Percentiles rank a stretch among this genome's conserved stretches.
Evolutionary conservation across 2,113 vertebrate species (phyloP).

Genomic region (Alosa alosa): DNA sequence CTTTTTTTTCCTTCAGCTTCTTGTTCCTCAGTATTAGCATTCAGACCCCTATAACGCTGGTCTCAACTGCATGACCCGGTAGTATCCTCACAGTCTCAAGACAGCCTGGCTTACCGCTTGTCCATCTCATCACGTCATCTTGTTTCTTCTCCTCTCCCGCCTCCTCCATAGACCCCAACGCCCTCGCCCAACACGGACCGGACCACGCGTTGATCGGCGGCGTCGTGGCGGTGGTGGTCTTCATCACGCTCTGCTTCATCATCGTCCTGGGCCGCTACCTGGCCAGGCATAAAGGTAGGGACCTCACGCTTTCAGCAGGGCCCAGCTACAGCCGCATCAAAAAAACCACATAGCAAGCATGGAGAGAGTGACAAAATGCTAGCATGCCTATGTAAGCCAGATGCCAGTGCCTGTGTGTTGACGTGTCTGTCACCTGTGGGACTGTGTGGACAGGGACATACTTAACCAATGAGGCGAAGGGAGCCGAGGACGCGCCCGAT

Average conservation of each 20-base stretch:
- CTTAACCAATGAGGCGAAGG: slow-evolving; percentile 98
- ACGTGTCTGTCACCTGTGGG: slow-evolving; percentile 51
- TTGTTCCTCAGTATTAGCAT: not conserved
- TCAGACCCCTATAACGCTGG: not conserved
- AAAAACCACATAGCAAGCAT: slow-evolving; percentile 34
- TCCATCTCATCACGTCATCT: not conserved
- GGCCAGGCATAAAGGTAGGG: slow-evolving; percentile 98
- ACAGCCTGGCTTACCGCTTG: not conserved
- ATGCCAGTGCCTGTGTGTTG: slow-evolving; percentile 35
- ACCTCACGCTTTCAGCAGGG: slow-evolving; percentile 18
- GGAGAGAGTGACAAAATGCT: slow-evolving; percentile 46
- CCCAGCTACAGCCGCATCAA: slow-evolving; percentile 16
- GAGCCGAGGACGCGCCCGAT: slow-evolving; percentile 95
- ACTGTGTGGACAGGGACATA: slow-evolving; percentile 83
- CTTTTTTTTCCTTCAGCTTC: not conserved
- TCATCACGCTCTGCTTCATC: slow-evolving; percentile 97
- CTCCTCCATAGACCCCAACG: slow-evolving; percentile 83
- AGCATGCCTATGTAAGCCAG: slow-evolving; percentile 35
- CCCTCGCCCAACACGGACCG: slow-evolving; percentile 84
- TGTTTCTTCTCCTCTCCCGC: not conserved
- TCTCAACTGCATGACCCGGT: not conserved
- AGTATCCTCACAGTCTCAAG: not conserved
- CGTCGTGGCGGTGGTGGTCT: slow-evolving; percentile 96
- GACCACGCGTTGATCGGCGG: slow-evolving; percentile 97
- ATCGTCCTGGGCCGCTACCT: slow-evolving; percentile 96